Conservation (phyloP, 2,888 invertebrate genomes). For the Zygothrica quintamaculata region DNA sequence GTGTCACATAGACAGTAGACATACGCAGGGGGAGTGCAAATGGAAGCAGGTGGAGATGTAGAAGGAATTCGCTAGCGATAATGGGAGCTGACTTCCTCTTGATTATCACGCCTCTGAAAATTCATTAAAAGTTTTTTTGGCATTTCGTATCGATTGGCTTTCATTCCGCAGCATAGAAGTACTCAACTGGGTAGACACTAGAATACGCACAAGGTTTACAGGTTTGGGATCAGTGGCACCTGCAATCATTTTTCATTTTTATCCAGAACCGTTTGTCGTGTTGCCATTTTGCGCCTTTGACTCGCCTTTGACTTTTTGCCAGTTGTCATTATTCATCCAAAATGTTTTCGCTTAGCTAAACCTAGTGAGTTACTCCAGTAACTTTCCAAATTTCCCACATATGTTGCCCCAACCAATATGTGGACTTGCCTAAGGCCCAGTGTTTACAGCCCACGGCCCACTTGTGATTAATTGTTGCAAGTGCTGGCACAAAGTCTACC, state of each 20-base stretch:
- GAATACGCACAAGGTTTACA: neutral
- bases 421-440: conserved; percentile 44
- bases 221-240: conserved; percentile 50
- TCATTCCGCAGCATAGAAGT: neutral
- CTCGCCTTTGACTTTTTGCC: conserved; percentile 78
- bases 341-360: conserved; percentile 70
- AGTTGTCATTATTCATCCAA: conserved; percentile 78
- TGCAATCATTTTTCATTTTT: conserved; percentile 77
- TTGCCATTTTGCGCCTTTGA: conserved; percentile 70
- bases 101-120: conserved; percentile 79
- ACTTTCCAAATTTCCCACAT: conserved; percentile 73
- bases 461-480: conserved; percentile 72
- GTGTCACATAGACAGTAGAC: conserved; percentile 31
- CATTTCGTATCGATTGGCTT: neutral
- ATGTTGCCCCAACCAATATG: conserved; percentile 61
- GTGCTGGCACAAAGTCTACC: conserved; percentile 33
- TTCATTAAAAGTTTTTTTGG: conserved; percentile 72
- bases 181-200: neutral
- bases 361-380: conserved; percentile 32
- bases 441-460: too few species aligned
- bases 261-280: conserved; percentile 62
- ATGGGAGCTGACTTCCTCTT: conserved; percentile 51
- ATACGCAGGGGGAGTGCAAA: conserved; percentile 7
- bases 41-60: neutral
- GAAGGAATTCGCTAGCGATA: conserved; percentile 39